Evolutionary conservation across 2,113 vertebrate genomes (phyloP).

Genomic region (Conger conger): DNA sequence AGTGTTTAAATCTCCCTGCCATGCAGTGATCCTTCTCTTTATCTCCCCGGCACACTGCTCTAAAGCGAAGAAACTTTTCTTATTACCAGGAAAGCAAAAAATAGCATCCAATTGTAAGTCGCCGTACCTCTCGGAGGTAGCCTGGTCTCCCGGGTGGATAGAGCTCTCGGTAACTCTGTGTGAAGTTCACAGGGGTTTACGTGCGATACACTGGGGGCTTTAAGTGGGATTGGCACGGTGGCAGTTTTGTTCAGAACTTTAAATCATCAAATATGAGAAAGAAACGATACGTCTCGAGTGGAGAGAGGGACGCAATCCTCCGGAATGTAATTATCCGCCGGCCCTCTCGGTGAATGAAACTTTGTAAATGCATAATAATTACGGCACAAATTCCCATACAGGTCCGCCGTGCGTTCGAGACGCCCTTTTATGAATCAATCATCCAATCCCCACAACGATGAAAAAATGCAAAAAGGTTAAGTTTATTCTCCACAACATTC

Average conservation of each 20-base stretch:
- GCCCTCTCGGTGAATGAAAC: slow-evolving; percentile 12
- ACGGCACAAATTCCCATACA: not conserved
- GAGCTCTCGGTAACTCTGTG: slow-evolving; percentile 66
- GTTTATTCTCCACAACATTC: not conserved
- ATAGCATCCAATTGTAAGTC: slow-evolving; percentile 67
- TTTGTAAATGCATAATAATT: slow-evolving; percentile 14
- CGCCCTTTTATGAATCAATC: not conserved
- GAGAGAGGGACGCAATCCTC: slow-evolving; percentile 3
- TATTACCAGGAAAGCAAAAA: slow-evolving; percentile 65
- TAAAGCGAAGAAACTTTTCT: slow-evolving; percentile 73
- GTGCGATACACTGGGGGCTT: slow-evolving; percentile 62
- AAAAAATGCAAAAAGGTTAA: not conserved
- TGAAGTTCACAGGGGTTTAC: slow-evolving; percentile 71
- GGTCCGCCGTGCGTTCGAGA: not conserved
- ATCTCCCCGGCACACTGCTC: slow-evolving; percentile 62
- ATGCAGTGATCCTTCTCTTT: slow-evolving; percentile 63
- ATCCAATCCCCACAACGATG: not conserved
- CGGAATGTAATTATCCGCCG: slow-evolving; percentile 17
- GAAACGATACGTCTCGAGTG: not conserved
- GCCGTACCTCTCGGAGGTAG: slow-evolving; percentile 56
- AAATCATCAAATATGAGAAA: slow-evolving; percentile 69
- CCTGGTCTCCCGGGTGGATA: slow-evolving; percentile 38
- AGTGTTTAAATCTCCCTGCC: slow-evolving; percentile 45
- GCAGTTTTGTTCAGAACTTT: slow-evolving; percentile 71
- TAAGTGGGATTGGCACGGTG: slow-evolving; percentile 71